A percentile compares a stretch with the other conserved stretches of the same genome.
These are phyloP conservation scores for Actias luna DNA, from an alignment of 2,888 invertebrate species.

Conservation along the genomic window DNA sequence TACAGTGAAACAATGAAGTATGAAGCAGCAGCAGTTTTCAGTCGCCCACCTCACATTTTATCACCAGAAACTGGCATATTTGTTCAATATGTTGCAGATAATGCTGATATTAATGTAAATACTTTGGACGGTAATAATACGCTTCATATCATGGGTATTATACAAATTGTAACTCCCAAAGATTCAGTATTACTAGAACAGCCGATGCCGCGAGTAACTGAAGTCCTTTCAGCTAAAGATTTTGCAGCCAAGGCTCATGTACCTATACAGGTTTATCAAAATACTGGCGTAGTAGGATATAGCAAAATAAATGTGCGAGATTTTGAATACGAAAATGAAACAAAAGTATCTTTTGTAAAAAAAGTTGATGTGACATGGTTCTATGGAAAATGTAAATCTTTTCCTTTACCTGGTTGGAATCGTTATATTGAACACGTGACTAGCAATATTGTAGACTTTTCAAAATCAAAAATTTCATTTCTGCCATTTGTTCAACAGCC, in stretches of 20 bases:
- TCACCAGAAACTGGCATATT: conserved; percentile 40
- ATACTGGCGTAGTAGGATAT: conserved; percentile 32
- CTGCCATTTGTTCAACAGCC: conserved; percentile 31
- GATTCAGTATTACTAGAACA: conserved; percentile 30
- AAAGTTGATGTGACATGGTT: conserved; percentile 38
- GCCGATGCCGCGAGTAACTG: conserved; percentile 28
- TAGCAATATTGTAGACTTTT: conserved; percentile 29
- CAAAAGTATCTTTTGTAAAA: conserved; percentile 26
- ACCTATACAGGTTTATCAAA: conserved; percentile 34
- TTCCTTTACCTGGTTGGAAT: conserved; percentile 34
- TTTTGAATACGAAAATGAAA: conserved; percentile 27
- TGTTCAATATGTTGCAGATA: conserved; percentile 40
- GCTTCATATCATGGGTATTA: conserved; percentile 22
- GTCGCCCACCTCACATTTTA: conserved; percentile 43
- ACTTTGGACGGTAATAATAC: conserved; percentile 10
- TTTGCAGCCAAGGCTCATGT: conserved; percentile 38
- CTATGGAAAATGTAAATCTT: conserved; percentile 39
- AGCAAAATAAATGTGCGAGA: conserved; percentile 35
- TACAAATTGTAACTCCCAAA: conserved; percentile 30
- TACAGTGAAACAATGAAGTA: conserved; percentile 26
- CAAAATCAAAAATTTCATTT: conserved; percentile 25
- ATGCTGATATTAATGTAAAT: conserved; percentile 25
- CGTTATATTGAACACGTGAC: conserved; percentile 33
- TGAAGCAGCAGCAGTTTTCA: conserved; percentile 44
- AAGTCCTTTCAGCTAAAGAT: conserved; percentile 31